These are phyloP conservation scores for Sycobia sp. DNA, from an alignment of 1,140 invertebrate species.

Conservation along the genomic window DNA sequence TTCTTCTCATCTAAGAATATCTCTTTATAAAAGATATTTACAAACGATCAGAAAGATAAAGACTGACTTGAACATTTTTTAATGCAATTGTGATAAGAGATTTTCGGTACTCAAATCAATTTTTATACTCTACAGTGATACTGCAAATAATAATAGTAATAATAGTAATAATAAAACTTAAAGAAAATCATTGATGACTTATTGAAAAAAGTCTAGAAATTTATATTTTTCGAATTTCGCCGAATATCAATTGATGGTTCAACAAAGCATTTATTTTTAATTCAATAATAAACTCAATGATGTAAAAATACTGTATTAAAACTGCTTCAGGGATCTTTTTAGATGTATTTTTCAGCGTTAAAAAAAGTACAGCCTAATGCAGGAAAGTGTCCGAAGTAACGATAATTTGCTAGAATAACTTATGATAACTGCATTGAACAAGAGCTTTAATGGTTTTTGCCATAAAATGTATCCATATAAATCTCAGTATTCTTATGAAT, in stretches of 20 bases:
- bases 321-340: slow-evolving; percentile 20
- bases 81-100: slow-evolving; percentile 32
- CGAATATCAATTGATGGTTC: slow-evolving; percentile 18
- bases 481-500: slow-evolving; percentile 26
- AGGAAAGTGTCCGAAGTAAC: too few species aligned
- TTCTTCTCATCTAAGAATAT: not conserved
- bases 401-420: slow-evolving; percentile 16
- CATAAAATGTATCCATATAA: slow-evolving; percentile 31
- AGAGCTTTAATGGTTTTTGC: slow-evolving; percentile 32
- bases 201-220: slow-evolving; percentile 20
- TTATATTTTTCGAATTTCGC: slow-evolving; percentile 31
- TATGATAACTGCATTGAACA: slow-evolving; percentile 23
- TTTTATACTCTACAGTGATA: slow-evolving; percentile 27
- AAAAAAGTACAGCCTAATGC: too few species aligned
- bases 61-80: slow-evolving; percentile 15
- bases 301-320: slow-evolving; percentile 2
- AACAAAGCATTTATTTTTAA: slow-evolving; percentile 18
- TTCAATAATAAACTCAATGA: slow-evolving; percentile 19
- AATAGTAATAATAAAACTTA: too few species aligned
- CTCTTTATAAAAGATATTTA: not conserved
- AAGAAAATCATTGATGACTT: not conserved
- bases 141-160: slow-evolving; percentile 4
- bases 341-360: slow-evolving; percentile 2
- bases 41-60: not conserved
- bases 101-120: slow-evolving; percentile 24